Percentiles rank a stretch among this genome's conserved stretches.
These are phyloP conservation scores for Hyaena hyaena DNA, from an alignment of 2,113 vertebrate species.

Conservation along the genomic window DNA sequence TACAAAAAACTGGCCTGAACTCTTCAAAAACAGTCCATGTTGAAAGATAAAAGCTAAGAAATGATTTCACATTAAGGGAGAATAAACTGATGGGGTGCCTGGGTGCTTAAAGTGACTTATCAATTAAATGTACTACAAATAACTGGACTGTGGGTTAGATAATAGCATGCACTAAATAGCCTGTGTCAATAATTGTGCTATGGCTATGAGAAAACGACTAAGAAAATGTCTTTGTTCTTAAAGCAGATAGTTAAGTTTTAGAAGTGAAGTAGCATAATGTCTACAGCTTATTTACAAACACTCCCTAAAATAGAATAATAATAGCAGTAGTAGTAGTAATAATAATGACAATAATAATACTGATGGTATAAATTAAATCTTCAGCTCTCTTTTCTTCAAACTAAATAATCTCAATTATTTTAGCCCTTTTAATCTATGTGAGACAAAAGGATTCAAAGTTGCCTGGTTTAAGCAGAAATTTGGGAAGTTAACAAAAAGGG, in stretches of 20 bases:
- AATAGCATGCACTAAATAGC: not conserved
- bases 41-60: not conserved
- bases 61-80: not conserved
- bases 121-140: not conserved
- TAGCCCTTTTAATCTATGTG: not conserved
- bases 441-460: conserved; percentile 20
- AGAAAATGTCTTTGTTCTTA: not conserved
- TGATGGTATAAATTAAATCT: not conserved
- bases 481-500: not conserved
- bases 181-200: not conserved
- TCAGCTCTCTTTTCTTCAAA: conserved; percentile 1
- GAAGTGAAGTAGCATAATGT: not conserved
- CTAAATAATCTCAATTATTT: conserved; percentile 11
- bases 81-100: not conserved
- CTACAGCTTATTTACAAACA: not conserved
- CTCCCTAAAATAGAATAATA: not conserved
- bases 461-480: not conserved
- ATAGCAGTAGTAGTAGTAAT: not conserved
- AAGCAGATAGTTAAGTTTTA: not conserved
- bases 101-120: not conserved
- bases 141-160: not conserved
- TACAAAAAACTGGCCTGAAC: not conserved
- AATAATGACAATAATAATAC: not conserved
- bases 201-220: not conserved
- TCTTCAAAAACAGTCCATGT: not conserved